Base-by-base conservation (phyloP, 2,113 vertebrate species). In the Malurus elegans region DNA sequence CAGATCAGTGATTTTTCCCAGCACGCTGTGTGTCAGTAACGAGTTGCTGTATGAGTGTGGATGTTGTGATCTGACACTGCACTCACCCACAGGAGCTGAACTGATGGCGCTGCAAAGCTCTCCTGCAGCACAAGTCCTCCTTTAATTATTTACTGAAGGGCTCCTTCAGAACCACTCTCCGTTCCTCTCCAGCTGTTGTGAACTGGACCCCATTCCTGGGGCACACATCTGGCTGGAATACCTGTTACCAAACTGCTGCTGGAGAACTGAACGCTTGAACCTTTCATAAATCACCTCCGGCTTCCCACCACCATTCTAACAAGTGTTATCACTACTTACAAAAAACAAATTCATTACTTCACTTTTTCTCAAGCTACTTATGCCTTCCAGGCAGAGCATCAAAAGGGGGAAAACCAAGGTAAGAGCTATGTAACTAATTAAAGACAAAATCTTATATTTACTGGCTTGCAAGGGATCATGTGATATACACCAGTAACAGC, bases 1-100 rank as follows among this genome's bases (percentile, higher is more conserved):
- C 70, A 90, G 84, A 71, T 88, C 32, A 94, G 51, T 86, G 56
- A 66, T 57, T 96, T 93, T 80, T 64, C 60, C 36, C 62, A 74
- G 60, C 73, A 8, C 0, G 2, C 28, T 64, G 53, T n/a, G 64
- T 66, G 48, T 67, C 5, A 75, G 36, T 38, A 81, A 71, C 13
- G 11, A 92, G 64, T 29, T 73, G 20, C 75, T 67, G 10, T 6
- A 26, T 15, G 19, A 28, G 32, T 8, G 17, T 8, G 26, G 40
- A 38, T 76, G 70, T 38, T 56, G 61, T 67, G 18, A 42, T 11
- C 32, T 80, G 51, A 69, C 65, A 56, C 31, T 7, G n/a, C 14
- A 45, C 26, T 38, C 14, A 28, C 12, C 42, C 50, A 9, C 17
- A 23, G 1, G 12, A 64, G 67, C 38, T 26, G 32, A 84, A 38